These are phyloP conservation scores for Lepidurus packardi DNA, from an alignment of 1,140 invertebrate species.

Conservation along the genomic window DNA sequence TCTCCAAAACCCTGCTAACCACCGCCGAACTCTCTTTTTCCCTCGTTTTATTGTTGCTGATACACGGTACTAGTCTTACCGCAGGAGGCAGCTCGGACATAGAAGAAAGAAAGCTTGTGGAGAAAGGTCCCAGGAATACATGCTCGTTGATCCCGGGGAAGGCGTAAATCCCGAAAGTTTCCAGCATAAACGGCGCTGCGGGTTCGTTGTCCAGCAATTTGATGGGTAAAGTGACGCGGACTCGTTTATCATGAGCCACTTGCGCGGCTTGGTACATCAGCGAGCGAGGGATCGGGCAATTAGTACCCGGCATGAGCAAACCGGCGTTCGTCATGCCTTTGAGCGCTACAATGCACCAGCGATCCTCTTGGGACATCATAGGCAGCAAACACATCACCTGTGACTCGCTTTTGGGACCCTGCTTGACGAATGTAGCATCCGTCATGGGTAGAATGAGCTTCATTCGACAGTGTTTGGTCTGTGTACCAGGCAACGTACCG, in stretches of 20 bases:
- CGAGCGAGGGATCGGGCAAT: not conserved
- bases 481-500: not conserved
- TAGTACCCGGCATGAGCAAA: not conserved
- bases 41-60: not conserved
- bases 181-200: not conserved
- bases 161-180: conserved; percentile 10
- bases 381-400: not conserved
- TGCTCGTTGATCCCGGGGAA: conserved; percentile 23
- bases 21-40: not conserved
- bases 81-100: not conserved
- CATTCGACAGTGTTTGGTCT: not conserved
- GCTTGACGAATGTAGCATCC: not conserved
- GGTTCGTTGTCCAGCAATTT: not conserved
- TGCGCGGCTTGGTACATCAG: not conserved
- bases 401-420: not conserved
- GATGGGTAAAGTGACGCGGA: not conserved
- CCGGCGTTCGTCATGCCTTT: not conserved
- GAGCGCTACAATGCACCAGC: not conserved
- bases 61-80: not conserved
- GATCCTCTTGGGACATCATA: not conserved
- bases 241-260: not conserved
- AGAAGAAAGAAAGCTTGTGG: not conserved
- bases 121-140: conserved; percentile 24
- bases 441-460: not conserved
- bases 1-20: not conserved